A percentile compares a stretch with the other conserved stretches of the same genome.
phyloP scores from a whole-genome alignment of 2,797 vertebrate species.

The Lutjanus campechanus region DNA sequence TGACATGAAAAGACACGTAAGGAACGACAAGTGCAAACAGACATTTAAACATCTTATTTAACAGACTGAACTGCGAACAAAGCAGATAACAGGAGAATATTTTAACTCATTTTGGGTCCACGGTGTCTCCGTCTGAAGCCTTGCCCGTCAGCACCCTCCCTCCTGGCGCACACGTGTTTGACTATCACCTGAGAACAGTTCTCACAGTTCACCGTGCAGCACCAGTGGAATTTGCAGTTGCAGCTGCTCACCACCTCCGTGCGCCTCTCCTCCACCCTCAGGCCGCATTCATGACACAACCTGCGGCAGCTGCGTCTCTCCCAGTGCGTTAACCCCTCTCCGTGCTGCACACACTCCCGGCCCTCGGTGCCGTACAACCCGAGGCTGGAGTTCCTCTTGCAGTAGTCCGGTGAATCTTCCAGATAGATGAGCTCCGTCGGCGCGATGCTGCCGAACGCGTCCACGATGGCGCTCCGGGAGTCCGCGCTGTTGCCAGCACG shows the following conservation, averaged over 20 bases:
- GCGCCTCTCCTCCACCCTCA: slow-evolving; percentile 90
- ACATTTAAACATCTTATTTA: slow-evolving; percentile 3
- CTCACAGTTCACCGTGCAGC: slow-evolving; percentile 95
- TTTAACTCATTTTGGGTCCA: slow-evolving; percentile 65
- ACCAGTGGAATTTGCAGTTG: slow-evolving; percentile 99
- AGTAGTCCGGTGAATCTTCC: slow-evolving; percentile 97
- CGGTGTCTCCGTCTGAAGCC: slow-evolving; percentile 74
- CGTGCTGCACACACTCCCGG: slow-evolving; percentile 92
- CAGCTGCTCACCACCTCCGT: slow-evolving; percentile 91
- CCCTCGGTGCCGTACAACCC: slow-evolving; percentile 94
- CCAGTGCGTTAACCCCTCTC: slow-evolving; percentile 87
- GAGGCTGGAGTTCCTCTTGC: slow-evolving; percentile 89
- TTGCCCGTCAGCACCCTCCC: slow-evolving; percentile 64
- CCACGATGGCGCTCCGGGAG: slow-evolving; percentile 85
- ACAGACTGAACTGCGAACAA: background rate
- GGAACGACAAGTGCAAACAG: slow-evolving; percentile 68
- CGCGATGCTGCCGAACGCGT: slow-evolving; percentile 87
- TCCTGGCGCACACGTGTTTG: slow-evolving; percentile 89
- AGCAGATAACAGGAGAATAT: background rate
- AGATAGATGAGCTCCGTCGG: slow-evolving; percentile 91
- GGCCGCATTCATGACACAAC: slow-evolving; percentile 94
- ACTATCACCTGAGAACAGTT: slow-evolving; percentile 89
- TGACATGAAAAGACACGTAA: slow-evolving; percentile 12
- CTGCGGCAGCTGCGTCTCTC: slow-evolving; percentile 91
- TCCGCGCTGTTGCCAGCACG: slow-evolving; percentile 93